These are phyloP conservation scores for Hydropotes inermis DNA, from an alignment of 2,113 vertebrate species.

Conservation along the genomic window DNA sequence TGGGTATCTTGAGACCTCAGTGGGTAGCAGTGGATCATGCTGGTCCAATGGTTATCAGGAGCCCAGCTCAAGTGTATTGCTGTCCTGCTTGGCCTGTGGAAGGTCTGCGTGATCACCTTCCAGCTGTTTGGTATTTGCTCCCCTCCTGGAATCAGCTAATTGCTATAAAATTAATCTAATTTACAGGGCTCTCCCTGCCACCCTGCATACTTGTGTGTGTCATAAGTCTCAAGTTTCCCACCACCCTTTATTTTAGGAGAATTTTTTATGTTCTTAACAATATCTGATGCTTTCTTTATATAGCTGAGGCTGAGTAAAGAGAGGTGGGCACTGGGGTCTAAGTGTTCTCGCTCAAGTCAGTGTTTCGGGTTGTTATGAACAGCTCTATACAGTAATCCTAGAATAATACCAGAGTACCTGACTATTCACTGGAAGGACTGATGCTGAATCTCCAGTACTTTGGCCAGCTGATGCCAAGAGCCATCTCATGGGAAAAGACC, in stretches of 20 bases:
- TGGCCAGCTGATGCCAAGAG: neutral
- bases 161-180: slow-evolving; percentile 18
- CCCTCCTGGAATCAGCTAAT: slow-evolving; percentile 1
- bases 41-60: neutral
- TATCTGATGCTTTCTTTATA: slow-evolving; percentile 38
- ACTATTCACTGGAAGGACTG: neutral
- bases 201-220: neutral
- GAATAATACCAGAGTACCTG: neutral
- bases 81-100: neutral
- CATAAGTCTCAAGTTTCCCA: slow-evolving; percentile 21
- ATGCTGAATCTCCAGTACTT: neutral
- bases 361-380: neutral
- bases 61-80: neutral
- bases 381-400: neutral
- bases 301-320: neutral
- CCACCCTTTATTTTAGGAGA: neutral
- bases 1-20: neutral
- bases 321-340: neutral
- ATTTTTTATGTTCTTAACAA: slow-evolving; percentile 19
- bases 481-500: neutral
- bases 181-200: neutral
- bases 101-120: neutral
- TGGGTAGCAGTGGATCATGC: neutral
- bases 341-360: slow-evolving; percentile 2
- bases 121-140: neutral